phyloP scores from a whole-genome alignment of 2,113 vertebrate genomes.

The Malurus alboscapulatus region DNA sequence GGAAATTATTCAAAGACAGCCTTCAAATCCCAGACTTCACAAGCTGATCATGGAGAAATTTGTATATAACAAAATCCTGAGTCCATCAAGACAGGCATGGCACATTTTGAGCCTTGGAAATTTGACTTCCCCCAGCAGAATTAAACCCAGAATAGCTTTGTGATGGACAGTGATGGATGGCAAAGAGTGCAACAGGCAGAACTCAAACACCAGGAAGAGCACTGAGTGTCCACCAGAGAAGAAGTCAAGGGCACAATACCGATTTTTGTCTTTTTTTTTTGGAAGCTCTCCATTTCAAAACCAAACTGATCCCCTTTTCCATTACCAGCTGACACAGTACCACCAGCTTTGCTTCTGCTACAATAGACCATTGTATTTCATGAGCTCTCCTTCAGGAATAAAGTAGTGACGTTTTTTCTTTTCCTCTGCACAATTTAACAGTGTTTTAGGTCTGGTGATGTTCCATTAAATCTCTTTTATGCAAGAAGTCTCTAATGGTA shows the following conservation, averaged over 20 bases:
- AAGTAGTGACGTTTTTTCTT: neutral
- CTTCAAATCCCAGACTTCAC: neutral
- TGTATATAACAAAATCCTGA: neutral
- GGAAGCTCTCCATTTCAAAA: neutral
- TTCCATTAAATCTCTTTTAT: neutral
- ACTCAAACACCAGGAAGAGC: neutral
- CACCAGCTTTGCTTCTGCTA: neutral
- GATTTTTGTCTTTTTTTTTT: neutral
- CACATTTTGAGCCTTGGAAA: neutral
- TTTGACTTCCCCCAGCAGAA: neutral
- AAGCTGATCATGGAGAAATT: neutral
- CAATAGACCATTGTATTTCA: neutral
- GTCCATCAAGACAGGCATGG: neutral
- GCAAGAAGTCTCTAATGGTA: neutral
- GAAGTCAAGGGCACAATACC: neutral
- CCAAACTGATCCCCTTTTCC: neutral
- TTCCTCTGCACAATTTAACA: neutral
- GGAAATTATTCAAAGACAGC: neutral
- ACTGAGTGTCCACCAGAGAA: neutral
- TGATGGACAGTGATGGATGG: rapidly evolving
- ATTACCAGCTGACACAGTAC: neutral
- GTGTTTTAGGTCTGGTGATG: neutral
- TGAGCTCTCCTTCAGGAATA: neutral
- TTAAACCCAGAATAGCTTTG: rapidly evolving
- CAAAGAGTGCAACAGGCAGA: neutral